Percentiles rank a stretch among this genome's conserved stretches.
These are phyloP conservation scores for Lysandra bellargus DNA, from an alignment of 2,888 invertebrate genomes.

Conservation along the genomic window DNA sequence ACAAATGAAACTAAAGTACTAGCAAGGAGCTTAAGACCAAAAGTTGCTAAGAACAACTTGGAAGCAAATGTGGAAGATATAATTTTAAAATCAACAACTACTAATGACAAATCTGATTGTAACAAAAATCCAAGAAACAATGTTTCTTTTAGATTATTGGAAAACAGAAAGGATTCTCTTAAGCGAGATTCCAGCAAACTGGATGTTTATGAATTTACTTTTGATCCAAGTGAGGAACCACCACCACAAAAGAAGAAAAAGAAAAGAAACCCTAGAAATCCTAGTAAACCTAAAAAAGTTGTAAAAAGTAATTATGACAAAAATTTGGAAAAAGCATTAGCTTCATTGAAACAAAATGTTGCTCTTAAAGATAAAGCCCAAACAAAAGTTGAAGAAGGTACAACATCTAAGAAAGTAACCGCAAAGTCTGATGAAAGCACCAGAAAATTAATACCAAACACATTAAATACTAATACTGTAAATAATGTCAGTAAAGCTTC, in stretches of 20 bases:
- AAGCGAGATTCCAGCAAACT: conserved; percentile 51
- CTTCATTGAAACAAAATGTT: conserved; percentile 54
- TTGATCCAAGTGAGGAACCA: conserved; percentile 71
- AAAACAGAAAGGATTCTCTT: conserved; percentile 48
- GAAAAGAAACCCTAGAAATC: conserved; percentile 52
- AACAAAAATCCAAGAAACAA: conserved; percentile 44
- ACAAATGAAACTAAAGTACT: background rate
- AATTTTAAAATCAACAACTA: conserved; percentile 17
- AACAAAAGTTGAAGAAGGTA: conserved; percentile 26
- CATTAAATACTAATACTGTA: background rate
- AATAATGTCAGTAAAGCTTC: conserved; percentile 23
- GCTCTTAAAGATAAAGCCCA: conserved; percentile 46
- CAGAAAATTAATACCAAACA: background rate
- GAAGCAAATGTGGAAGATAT: background rate
- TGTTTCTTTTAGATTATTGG: conserved; percentile 57
- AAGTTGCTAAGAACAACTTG: background rate
- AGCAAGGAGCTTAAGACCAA: background rate
- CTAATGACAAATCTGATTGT: conserved; percentile 34
- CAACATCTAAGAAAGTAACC: background rate
- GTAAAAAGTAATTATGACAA: conserved; percentile 63
- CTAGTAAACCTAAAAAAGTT: conserved; percentile 54
- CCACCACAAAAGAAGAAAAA: conserved; percentile 67
- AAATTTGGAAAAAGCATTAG: conserved; percentile 63
- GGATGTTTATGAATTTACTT: conserved; percentile 75
- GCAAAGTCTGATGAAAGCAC: background rate